Evolutionary conservation across 2,797 vertebrate genomes (phyloP).

Genomic region (Melanogrammus aeglefinus): DNA sequence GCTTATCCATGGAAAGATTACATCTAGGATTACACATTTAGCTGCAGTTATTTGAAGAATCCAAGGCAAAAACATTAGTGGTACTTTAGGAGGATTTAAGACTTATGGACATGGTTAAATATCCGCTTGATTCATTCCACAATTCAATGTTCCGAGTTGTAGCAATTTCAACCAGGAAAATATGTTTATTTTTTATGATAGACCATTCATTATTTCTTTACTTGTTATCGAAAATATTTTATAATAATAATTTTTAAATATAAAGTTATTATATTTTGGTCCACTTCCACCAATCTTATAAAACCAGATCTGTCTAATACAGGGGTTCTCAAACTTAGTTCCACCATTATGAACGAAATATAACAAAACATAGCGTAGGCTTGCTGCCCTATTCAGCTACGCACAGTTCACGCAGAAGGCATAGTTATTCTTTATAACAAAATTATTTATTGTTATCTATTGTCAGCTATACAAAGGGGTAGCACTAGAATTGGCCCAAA

Average conservation of each 20-base stretch:
- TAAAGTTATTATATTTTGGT: constrained; percentile 59
- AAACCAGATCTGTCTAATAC: not conserved
- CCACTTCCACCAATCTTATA: constrained; percentile 28
- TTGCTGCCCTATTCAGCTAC: too few relatives aligned
- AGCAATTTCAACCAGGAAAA: constrained; percentile 67
- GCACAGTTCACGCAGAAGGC: too few relatives aligned
- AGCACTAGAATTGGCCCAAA: too few relatives aligned
- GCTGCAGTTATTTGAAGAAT: constrained; percentile 78
- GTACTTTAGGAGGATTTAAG: constrained; percentile 80
- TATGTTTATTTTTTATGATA: constrained; percentile 64
- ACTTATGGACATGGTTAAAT: constrained; percentile 78
- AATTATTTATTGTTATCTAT: too few relatives aligned
- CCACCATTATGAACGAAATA: too few relatives aligned
- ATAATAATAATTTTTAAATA: constrained; percentile 72
- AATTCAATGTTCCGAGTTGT: constrained; percentile 75
- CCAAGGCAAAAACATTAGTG: constrained; percentile 66
- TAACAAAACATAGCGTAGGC: too few relatives aligned
- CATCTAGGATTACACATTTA: constrained; percentile 78
- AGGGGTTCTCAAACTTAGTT: too few relatives aligned
- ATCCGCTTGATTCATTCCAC: constrained; percentile 76
- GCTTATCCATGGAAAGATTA: constrained; percentile 77
- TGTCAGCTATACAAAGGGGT: too few relatives aligned
- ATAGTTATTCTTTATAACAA: too few relatives aligned
- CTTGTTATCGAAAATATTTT: constrained; percentile 72
- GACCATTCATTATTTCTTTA: constrained; percentile 71